Percentiles rank a stretch among this genome's conserved stretches.
Evolutionary conservation across 92 coral and sea anemone genomes (phyloP).

Genomic region (Phenganax marumi): DNA sequence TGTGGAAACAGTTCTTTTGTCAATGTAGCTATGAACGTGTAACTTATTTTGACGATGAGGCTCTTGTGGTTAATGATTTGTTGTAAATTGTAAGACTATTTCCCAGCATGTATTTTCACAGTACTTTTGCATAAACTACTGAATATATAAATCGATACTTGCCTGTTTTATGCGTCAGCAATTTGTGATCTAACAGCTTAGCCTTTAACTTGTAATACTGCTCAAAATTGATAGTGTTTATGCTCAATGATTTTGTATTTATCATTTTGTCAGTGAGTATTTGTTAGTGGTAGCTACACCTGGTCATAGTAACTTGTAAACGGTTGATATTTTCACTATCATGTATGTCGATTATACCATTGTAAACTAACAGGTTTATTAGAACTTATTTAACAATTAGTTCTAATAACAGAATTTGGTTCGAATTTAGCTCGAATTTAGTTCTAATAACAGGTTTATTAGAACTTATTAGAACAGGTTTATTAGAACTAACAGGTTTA

Average conservation of each 20-base stretch:
- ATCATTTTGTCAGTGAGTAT: not conserved
- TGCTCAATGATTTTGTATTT: not conserved
- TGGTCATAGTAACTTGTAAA: conserved; percentile 5
- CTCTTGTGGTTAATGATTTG: not conserved
- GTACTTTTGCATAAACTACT: not conserved
- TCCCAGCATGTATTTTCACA: not conserved
- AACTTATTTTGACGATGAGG: not conserved
- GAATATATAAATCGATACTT: not conserved
- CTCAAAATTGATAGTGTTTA: conserved; percentile 27
- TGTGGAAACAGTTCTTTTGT: no score
- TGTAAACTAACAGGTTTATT: not conserved
- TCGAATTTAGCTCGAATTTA: no score
- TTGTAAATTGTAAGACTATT: not conserved
- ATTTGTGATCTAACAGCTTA: conserved; percentile 63
- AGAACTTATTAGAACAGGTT: no score
- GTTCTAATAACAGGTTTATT: no score
- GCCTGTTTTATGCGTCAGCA: conserved; percentile 61
- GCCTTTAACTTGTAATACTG: conserved; percentile 55
- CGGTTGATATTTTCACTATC: conserved; percentile 11
- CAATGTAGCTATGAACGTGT: no score
- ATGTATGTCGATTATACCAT: conserved; percentile 6
- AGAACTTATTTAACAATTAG: not conserved
- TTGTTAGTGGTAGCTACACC: not conserved
- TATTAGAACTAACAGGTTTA: not conserved
- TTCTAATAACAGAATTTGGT: not conserved